Evolutionary conservation across 2,797 vertebrate species (phyloP), one percentile per base, ranked within the genome.

Genomic region (Lepidocolaptes lacrymiger): DNA sequence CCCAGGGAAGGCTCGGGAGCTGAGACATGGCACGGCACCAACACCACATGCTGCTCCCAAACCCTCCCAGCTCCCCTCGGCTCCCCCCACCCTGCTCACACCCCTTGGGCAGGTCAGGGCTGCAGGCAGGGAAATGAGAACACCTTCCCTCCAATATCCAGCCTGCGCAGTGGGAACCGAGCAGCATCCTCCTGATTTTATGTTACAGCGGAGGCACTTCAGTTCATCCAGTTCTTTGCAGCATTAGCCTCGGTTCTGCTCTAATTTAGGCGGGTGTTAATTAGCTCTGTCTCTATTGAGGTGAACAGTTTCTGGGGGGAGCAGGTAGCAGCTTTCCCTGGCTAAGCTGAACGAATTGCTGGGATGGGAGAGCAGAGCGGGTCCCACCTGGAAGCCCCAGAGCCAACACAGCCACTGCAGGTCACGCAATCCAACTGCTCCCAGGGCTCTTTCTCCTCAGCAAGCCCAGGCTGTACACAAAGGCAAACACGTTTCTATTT

Each of bases 401-500:
- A 49, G 37, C 48, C 77, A 2, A 2, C 3, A 3, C 30, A 20
- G 6, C 58, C 19, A 2, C 55, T 1, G 18, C 1, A 28, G 85
- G 85, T 76, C 93, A 71, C 16, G 13, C 51, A 22, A 37, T 9
- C 62, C 88, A 10, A 7, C 28, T 1, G 81, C 55, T 59, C 44
- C 68, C 63, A 0, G 9, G 5, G 85, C 61, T 36, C 15, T 24
- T 75, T 34, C 89, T 91, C 72, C 84, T n/a, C 5, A 37, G 86
- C 79, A 2, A 54, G 32, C 48, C 74, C 59, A 20, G 1, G 71
- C 78, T 23, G 51, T 15, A 85, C 78, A 78, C 95, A 76, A 55
- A 74, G 76, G 74, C 93, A 39, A 85, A 81, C 74, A 28, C 8
- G 41, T 7, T 96, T 74, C 96, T 96, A 87, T 93, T 93, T 96